phyloP scores from a whole-genome alignment of 2,888 invertebrate species.

The Dolomedes plantarius region DNA sequence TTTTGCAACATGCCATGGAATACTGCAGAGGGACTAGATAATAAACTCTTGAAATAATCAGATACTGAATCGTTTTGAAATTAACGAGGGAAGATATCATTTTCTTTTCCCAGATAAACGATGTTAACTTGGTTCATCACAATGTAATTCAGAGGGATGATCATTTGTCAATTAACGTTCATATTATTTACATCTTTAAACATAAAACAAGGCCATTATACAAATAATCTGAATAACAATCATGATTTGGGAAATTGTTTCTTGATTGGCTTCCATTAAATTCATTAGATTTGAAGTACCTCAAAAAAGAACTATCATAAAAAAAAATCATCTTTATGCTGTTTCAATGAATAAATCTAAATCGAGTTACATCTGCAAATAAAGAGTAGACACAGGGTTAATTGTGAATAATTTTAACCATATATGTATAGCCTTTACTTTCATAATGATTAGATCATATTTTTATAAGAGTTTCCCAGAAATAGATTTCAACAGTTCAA shows the following conservation, averaged over 20 bases:
- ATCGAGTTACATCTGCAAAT: no score
- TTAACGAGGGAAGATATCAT: neutral
- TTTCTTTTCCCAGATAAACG: neutral
- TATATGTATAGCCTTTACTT: no score
- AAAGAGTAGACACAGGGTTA: no score
- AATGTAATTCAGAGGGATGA: neutral
- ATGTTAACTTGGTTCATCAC: neutral
- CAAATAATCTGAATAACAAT: no score
- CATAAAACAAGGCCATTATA: neutral
- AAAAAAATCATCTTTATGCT: no score
- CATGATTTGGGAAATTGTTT: neutral
- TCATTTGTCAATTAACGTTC: neutral
- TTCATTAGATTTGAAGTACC: neutral
- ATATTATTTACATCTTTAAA: neutral
- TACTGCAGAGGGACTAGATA: neutral
- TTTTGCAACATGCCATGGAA: neutral
- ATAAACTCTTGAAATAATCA: neutral
- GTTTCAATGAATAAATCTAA: no score
- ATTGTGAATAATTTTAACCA: no score
- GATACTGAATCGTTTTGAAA: neutral
- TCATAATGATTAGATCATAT: no score
- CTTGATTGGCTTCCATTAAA: neutral
- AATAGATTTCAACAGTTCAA: no score
- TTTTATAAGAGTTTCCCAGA: no score
- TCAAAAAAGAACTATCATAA: no score